Evolutionary conservation across 2,888 invertebrate genomes (phyloP), one percentile per base, ranked within the genome.

Genomic region (Xanthostigma xanthostigma): DNA sequence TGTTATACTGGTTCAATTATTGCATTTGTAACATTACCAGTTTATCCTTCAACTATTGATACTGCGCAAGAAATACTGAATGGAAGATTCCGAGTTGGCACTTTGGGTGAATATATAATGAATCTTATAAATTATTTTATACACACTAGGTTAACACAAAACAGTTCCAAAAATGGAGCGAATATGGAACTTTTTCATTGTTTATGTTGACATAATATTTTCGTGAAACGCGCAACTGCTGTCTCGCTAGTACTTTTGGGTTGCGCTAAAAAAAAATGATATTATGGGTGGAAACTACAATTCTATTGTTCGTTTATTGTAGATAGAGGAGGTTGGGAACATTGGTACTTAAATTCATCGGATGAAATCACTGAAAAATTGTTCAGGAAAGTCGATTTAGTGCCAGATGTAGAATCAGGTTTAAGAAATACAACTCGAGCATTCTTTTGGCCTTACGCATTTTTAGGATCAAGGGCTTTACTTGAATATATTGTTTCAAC

Each of bases 1-100:
- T 85, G 86, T 59, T 88, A 88, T 60, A 87, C 87, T 1, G 85
- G 87, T 3, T 86, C 84, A 1, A 87, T 88, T 33, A 87, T 88
- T 59, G 86, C 87, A 0, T 88, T 87, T 62, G 86, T 88, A 9
- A 87, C 86, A 0, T 63, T 87, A 44, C 86, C 87, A 1, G 72
- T 82, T 0, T 85, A 78, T 65, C 87, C 87, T 1, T 74, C 76
- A 53, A 83, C 84, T 0, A 72, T 85, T 6, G 85, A 88, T 58
- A 76, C 78, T 1, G 74, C 82, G 3, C 58, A 74, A 41, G 80
- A 87, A 60, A 62, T 88, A 8, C 57, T 83, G 8, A 68, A 72
- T 4, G 75, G 82, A 44, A 78, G 80, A 59, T 87, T 78, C 62
- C 74, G 78, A 56, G 73, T 86, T 49, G 84, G 83, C 36, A 84